A percentile compares a stretch with the other conserved stretches of the same genome.
These are phyloP conservation scores for Machimus rusticus DNA, from an alignment of 2,888 invertebrate species.

Conservation along the genomic window DNA sequence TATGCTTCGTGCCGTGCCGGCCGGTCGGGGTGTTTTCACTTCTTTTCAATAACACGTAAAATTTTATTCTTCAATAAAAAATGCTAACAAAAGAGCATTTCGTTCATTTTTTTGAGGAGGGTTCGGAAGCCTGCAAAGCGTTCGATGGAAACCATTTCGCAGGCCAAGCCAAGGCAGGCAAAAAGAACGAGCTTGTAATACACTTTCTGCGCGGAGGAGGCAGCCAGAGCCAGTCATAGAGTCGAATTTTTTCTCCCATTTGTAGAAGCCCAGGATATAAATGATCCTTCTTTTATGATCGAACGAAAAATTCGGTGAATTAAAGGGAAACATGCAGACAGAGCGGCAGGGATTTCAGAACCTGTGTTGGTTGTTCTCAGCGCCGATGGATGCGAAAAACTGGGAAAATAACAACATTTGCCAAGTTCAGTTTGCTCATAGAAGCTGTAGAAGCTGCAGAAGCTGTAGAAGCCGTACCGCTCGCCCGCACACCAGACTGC, in stretches of 20 bases:
- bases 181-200: neutral
- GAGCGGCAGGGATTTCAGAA: neutral
- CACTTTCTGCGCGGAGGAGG: neutral
- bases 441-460: neutral
- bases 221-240: neutral
- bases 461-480: neutral
- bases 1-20: neutral
- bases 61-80: conserved; percentile 38
- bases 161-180: neutral
- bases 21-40: neutral
- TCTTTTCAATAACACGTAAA: conserved; percentile 37
- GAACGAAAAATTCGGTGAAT: conserved; percentile 24
- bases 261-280: conserved; percentile 27
- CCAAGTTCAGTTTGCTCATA: neutral
- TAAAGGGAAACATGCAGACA: conserved; percentile 5
- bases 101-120: neutral
- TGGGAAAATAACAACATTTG: conserved; percentile 8
- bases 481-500: neutral
- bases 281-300: conserved; percentile 33
- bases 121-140: neutral
- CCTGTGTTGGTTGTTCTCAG: neutral
- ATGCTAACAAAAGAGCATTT: neutral
- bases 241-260: neutral
- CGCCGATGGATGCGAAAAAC: neutral
- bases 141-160: conserved; percentile 9